phyloP scores from a whole-genome alignment of 2,888 invertebrate genomes.

The Cantharis flavilabris region DNA sequence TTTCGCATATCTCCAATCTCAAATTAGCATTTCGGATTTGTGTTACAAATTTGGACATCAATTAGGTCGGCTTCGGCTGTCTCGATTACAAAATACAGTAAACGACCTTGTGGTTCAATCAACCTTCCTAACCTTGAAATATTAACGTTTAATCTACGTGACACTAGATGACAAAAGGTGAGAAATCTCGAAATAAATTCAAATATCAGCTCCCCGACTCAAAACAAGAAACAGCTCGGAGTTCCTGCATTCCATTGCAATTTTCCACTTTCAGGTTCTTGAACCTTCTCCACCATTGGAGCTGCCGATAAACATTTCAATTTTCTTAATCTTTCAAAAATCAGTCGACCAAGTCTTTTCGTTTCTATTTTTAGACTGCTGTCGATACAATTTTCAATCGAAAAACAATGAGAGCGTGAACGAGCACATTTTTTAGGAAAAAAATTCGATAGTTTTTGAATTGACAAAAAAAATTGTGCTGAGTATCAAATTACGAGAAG shows the following conservation, averaged over 20 bases:
- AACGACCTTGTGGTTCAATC: not conserved
- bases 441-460: not conserved
- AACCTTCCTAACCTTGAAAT: not conserved
- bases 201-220: not conserved
- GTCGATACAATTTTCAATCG: not conserved
- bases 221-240: not conserved
- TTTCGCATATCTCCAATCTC: not conserved
- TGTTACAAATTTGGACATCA: not conserved
- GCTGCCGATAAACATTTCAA: not conserved
- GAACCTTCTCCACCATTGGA: not conserved
- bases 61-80: not conserved
- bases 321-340: not conserved
- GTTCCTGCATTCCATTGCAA: not conserved
- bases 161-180: not conserved
- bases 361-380: not conserved
- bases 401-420: not conserved
- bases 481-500: not conserved
- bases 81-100: not conserved
- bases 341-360: not conserved
- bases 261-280: not conserved
- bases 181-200: not conserved
- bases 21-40: not conserved
- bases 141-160: not conserved
- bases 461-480: not conserved
- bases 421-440: not conserved